Evolutionary conservation across 2,888 invertebrate genomes (phyloP).

Genomic region (Pinctada fucata): DNA sequence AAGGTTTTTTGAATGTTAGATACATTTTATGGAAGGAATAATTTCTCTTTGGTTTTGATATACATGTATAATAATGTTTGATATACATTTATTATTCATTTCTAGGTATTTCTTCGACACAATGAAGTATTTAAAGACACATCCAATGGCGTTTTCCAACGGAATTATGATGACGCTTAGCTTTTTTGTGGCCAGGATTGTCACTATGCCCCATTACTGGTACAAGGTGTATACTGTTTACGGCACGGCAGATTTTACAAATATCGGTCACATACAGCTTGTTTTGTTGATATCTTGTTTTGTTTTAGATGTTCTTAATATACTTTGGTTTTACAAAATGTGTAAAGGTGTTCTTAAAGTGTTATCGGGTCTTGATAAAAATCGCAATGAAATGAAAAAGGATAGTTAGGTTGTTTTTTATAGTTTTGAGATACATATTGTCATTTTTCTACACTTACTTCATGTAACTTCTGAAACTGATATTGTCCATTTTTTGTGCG

Average conservation of each 20-base stretch:
- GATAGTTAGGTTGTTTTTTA: background rate
- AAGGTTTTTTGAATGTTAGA: background rate
- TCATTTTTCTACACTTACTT: too few species aligned
- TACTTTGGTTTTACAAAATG: constrained; percentile 74
- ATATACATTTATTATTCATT: background rate
- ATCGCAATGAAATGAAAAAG: constrained; percentile 24
- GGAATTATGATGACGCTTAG: constrained; percentile 73
- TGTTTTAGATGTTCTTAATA: constrained; percentile 72
- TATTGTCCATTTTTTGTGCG: too few species aligned
- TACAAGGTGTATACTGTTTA: constrained; percentile 70
- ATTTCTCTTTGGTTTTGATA: background rate
- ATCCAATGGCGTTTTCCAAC: constrained; percentile 66
- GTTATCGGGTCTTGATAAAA: constrained; percentile 31
- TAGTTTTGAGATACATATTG: too few species aligned
- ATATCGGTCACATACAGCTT: constrained; percentile 71
- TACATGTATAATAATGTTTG: background rate
- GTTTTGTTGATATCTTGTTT: constrained; percentile 72
- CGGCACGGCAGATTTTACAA: constrained; percentile 63
- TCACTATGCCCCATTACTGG: constrained; percentile 74
- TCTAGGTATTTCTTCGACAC: constrained; percentile 74
- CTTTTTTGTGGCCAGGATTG: constrained; percentile 73
- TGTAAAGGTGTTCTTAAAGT: constrained; percentile 67
- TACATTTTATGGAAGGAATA: background rate
- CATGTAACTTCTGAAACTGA: too few species aligned
- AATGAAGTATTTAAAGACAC: constrained; percentile 63